Evolutionary conservation across 1,140 invertebrate genomes (phyloP).

Genomic region (silkworm (Bombyx mori)): ASM3026992v2 NC_085107.1:6082501-6083000

Average conservation of each 20-base stretch:
- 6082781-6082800: conserved; percentile 79
- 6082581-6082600: conserved; percentile 91
- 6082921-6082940: conserved; percentile 95
- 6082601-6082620: conserved; percentile 87
- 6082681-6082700: conserved; percentile 87
- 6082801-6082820: conserved; percentile 76
- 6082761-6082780: conserved; percentile 87
- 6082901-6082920: conserved; percentile 95
- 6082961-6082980: conserved; percentile 85
- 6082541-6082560: conserved; percentile 85
- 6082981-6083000: conserved; percentile 91
- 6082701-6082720: conserved; percentile 83
- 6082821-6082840: conserved; percentile 87
- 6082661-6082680: conserved; percentile 90
- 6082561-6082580: conserved; percentile 85
- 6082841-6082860: conserved; percentile 88
- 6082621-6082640: conserved; percentile 91
- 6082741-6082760: conserved; percentile 87
- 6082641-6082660: conserved; percentile 94
- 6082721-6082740: conserved; percentile 92
- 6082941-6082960: conserved; percentile 96
- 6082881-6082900: conserved; percentile 91
- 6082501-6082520: conserved; percentile 93
- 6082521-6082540: conserved; percentile 93
- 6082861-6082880: conserved; percentile 90